Base-by-base conservation (phyloP, 2,797 vertebrate genomes). In the Manis crassicaudata region DNA sequence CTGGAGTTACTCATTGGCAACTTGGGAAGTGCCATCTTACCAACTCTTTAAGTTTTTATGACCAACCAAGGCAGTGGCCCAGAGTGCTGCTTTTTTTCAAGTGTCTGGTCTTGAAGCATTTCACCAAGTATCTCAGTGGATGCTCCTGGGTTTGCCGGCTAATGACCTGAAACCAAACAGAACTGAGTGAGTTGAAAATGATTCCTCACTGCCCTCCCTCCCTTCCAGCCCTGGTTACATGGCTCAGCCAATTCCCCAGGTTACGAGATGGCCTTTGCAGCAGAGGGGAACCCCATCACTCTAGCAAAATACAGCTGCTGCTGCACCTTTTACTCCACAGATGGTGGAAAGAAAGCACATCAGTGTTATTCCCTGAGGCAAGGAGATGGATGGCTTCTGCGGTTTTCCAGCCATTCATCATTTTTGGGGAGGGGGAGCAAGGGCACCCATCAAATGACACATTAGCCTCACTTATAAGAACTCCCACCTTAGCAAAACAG, bases 401-500 rank as follows among this genome's bases (percentile, higher is more conserved):
- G 93, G 76, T 97, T 97, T 92, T n/a, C 37, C 95, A 95, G 76
- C 91, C 37, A 40, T 97, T 98, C 54, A 95, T 98, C 93, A 70
- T 88, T 97, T 97, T 92, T 96, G 95, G 94, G 56, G 56, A 89
- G 50, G 92, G 79, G 88, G 37, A 82, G 77, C 85, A 91, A 14
- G 89, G 95, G 29, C 83, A 93, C 95, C 94, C 67, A 11, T 98
- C 91, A 95, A 95, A 93, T 88, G 85, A 97, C 97, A 87, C 40
- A 43, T 97, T 95, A 97, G 97, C 43, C 43, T 96, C 18, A 65
- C 93, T 95, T 95, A 95, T 97, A 65, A 98, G 96, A 98, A 97
- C 97, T 98, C 98, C 95, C 96, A 97, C 96, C 94, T 46, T 97
- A 96, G 93, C 67, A 96, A 72, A 72, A 79, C 96, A 95, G 84